phyloP scores from a whole-genome alignment of 2,113 vertebrate genomes.

The Amphiprion ocellaris region DNA sequence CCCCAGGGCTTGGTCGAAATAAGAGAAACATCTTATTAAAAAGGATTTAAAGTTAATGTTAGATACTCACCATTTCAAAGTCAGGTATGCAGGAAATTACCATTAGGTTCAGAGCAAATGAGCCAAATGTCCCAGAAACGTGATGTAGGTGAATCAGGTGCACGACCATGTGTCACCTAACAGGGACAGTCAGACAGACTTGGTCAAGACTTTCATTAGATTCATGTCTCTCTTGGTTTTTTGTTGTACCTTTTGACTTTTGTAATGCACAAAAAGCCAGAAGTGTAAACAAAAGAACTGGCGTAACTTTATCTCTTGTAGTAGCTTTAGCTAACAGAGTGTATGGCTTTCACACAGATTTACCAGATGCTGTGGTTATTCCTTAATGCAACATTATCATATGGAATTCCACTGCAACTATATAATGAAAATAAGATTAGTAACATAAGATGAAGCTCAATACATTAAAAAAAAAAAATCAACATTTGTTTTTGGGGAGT shows the following conservation, averaged over 20 bases:
- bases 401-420: too few relatives aligned
- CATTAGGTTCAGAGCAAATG: slow-evolving; percentile 38
- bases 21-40: slow-evolving; percentile 28
- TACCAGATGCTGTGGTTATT: too few relatives aligned
- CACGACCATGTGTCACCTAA: neutral
- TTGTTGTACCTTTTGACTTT: neutral
- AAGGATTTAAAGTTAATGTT: slow-evolving; percentile 36
- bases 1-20: slow-evolving; percentile 27
- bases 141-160: slow-evolving; percentile 5
- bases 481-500: too few relatives aligned
- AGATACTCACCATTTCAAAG: slow-evolving; percentile 15
- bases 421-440: too few relatives aligned
- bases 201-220: neutral
- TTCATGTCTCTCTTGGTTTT: neutral
- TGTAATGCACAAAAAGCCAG: neutral
- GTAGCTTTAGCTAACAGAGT: neutral
- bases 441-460: too few relatives aligned
- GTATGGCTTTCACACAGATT: too few relatives aligned
- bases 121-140: slow-evolving; percentile 27
- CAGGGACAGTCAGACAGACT: too few relatives aligned
- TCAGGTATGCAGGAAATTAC: slow-evolving; percentile 1
- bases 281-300: too few relatives aligned
- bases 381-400: too few relatives aligned
- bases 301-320: too few relatives aligned
- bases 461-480: too few relatives aligned